Conservation (phyloP, 2,888 invertebrate species). For the Volucella inanis region DNA sequence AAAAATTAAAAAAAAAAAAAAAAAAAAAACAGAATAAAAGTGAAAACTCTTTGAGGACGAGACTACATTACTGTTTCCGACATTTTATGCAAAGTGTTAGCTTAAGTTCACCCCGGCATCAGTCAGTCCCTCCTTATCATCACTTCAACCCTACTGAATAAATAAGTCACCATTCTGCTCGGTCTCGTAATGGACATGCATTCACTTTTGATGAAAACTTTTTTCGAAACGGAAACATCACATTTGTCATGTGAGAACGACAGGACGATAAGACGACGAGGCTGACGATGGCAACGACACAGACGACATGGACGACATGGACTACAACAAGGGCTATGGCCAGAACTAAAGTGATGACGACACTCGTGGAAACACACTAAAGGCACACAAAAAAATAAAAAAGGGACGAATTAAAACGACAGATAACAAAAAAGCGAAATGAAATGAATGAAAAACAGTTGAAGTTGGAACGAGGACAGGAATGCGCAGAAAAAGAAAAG, state of each 20-base stretch:
- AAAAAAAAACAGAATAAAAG: neutral
- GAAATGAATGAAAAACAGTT: conserved; percentile 46
- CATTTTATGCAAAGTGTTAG: conserved; percentile 68
- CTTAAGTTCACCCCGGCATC: conserved; percentile 31
- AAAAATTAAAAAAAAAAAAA: neutral
- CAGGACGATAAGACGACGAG: conserved; percentile 10
- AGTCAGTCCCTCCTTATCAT: conserved; percentile 4
- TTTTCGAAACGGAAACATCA: conserved; percentile 68
- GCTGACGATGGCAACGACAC: neutral
- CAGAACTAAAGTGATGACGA: neutral
- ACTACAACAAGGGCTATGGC: neutral
- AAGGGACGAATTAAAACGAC: conserved; percentile 54
- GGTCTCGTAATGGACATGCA: conserved; percentile 70
- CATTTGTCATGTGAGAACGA: conserved; percentile 68
- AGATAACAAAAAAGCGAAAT: conserved; percentile 12
- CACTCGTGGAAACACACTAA: conserved; percentile 34
- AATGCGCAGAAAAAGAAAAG: too few relatives aligned
- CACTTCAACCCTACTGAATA: conserved; percentile 50
- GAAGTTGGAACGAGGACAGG: neutral
- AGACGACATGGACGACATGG: neutral
- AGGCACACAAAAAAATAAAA: conserved; percentile 20
- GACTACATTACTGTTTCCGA: conserved; percentile 62
- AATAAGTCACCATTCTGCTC: conserved; percentile 58
- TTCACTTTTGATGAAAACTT: conserved; percentile 73
- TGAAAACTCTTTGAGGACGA: conserved; percentile 44